Conservation (phyloP, 2,113 vertebrate species). For the rabbit (Oryctolagus cuniculus) region mOryCun1.1 NC_091442.1:86791501-86792000, state of each 20-base stretch:
- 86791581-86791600: constrained; percentile 1
- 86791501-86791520: neutral
- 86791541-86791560: neutral
- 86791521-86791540: neutral
- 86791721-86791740: neutral
- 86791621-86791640: neutral
- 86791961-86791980: neutral
- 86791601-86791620: neutral
- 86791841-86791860: neutral
- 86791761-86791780: neutral
- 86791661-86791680: neutral
- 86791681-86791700: neutral
- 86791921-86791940: neutral
- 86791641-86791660: neutral
- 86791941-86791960: neutral
- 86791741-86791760: neutral
- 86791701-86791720: neutral
- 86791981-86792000: neutral
- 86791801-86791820: neutral
- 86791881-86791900: neutral
- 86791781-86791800: neutral
- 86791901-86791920: neutral
- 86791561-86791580: neutral
- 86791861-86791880: neutral
- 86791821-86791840: neutral